Evolutionary conservation across 64 coral and sea anemone genomes (phyloP).

Genomic region (Stichodactyla mertensii): DNA sequence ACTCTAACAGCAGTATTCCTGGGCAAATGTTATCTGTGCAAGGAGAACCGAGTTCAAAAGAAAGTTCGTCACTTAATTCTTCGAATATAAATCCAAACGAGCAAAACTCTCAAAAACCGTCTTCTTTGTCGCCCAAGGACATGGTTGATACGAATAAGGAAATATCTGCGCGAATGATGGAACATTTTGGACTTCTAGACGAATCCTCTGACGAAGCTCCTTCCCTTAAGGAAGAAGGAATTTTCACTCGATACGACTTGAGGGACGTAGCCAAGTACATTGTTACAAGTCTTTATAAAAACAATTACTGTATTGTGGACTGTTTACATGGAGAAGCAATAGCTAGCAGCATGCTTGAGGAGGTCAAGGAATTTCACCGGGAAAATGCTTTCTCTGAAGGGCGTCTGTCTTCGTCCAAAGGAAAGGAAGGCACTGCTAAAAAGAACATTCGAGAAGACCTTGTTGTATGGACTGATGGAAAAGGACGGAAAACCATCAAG

Average conservation of each 20-base stretch:
- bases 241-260: background rate
- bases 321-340: background rate
- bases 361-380: conserved; percentile 1
- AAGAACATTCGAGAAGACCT: background rate
- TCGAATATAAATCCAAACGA: background rate
- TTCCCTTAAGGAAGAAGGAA: background rate
- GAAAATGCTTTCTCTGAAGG: conserved; percentile 4
- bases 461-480: conserved; percentile 14
- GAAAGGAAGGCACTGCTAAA: background rate
- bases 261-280: conserved; percentile 9
- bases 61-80: background rate
- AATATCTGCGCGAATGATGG: background rate
- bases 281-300: background rate
- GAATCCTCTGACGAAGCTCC: background rate
- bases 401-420: background rate
- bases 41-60: background rate
- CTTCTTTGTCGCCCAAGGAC: background rate
- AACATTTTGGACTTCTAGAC: background rate
- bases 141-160: background rate
- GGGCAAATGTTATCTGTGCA: background rate
- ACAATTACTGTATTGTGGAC: conserved; percentile 27
- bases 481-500: conserved; percentile 3
- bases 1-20: background rate
- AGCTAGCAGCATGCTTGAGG: background rate
- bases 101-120: background rate